Conservation (phyloP, 2,797 vertebrate genomes). For the Falco berigora region DNA sequence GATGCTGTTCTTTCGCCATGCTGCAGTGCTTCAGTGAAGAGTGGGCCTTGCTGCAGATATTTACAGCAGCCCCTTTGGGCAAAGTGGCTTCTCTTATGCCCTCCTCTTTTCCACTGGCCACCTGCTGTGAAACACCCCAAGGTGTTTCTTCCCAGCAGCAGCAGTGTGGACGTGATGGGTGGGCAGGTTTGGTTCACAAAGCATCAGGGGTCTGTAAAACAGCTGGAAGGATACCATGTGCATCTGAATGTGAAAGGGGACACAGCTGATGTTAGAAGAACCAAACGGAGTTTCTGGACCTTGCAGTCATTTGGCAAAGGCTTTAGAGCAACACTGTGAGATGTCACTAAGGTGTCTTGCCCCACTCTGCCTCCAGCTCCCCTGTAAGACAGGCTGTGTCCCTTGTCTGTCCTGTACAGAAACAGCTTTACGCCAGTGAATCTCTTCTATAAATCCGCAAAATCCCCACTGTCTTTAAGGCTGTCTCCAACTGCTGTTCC, state of each 20-base stretch:
- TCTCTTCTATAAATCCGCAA: neutral
- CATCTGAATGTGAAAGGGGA: conserved; percentile 26
- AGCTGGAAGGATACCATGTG: neutral
- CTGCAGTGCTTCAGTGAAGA: neutral
- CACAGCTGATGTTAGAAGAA: neutral
- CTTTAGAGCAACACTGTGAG: neutral
- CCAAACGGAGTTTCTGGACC: conserved; percentile 8
- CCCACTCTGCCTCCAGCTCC: neutral
- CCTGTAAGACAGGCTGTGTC: neutral
- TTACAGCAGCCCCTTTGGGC: neutral
- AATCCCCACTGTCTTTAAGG: neutral
- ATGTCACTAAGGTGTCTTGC: neutral
- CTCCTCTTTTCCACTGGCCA: rapidly evolving
- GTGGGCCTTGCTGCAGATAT: neutral
- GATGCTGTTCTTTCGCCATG: neutral
- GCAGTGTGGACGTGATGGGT: neutral
- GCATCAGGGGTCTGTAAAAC: neutral
- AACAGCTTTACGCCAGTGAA: neutral
- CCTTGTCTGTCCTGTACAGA: neutral
- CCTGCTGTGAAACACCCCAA: neutral
- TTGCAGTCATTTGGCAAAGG: neutral
- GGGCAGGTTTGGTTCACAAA: neutral
- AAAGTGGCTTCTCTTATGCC: neutral
- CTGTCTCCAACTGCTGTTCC: neutral
- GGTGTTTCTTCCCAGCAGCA: rapidly evolving